Base-by-base conservation (phyloP, 2,888 invertebrate species). In the Philonicus albiceps region DNA sequence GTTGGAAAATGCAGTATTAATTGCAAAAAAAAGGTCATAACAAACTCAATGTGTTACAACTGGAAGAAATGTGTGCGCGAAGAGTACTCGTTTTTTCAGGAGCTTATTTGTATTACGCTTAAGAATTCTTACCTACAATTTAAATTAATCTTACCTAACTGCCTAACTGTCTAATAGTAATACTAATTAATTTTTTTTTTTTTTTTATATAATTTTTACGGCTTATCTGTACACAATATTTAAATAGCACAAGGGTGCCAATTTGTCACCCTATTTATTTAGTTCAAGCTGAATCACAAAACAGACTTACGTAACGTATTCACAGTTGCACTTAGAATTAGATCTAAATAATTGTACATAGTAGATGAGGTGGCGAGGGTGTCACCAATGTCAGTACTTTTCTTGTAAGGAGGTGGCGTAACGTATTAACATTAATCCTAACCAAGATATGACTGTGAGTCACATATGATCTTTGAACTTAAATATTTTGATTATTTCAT, bases 241-340 rank as follows among this genome's bases (percentile, higher is more conserved):
- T 27, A 64, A n/a, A 64, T 64, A 64, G 74, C 74, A 30, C 74
- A 16, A 74, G 74, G n/a, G 34, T 6, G 27, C 5, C 30, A 4
- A 74, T 7, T 31, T 74, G 30, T 31, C 31, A n/a, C 11, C 74
- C 31, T 74, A n/a, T 16, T 74, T 74, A 31, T 74, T 34, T n/a
- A 31, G n/a, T 74, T 74, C 74, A 74, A 74, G 74, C 74, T 64
- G 37, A 74, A 74, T 74, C 74, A 74, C 74, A 74, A 74, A 74
- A 74, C 74, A 74, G 31, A 34, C 74, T 74, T 74, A 74, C 31
- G 3, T 76, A 76, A 43, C 40, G 37, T 76, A 40, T 76, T 76
- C 40, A 76, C 76, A 76, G 76, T 37, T 34, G 76, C 76, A 76
- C 34, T 22, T 76, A 76, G 22, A 16, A 40, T 43, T 76, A 76